Evolutionary conservation across 2,888 invertebrate species (phyloP).

Genomic region (Epirrhoe tristata): DNA sequence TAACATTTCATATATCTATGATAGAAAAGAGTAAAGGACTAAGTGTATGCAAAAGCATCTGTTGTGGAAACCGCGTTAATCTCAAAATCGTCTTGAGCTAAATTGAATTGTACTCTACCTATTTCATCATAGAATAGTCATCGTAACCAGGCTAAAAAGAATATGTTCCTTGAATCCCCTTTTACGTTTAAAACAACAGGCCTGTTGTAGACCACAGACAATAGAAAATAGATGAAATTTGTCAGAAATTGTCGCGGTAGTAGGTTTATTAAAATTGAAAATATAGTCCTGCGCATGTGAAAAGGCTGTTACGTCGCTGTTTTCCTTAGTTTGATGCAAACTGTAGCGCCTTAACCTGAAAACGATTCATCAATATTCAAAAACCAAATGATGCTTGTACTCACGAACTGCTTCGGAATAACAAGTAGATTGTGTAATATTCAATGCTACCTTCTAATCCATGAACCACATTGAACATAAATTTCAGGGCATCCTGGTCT

Average conservation of each 20-base stretch:
- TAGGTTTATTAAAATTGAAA: neutral
- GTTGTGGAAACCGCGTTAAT: too few relatives aligned
- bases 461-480: neutral
- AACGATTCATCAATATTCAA: slow-evolving; percentile 51
- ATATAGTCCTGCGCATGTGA: neutral
- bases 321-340: slow-evolving; percentile 29
- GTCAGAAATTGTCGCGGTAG: too few relatives aligned
- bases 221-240: too few relatives aligned
- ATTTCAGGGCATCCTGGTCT: neutral
- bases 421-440: slow-evolving; percentile 23
- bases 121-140: too few relatives aligned
- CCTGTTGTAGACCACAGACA: too few relatives aligned
- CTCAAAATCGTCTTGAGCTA: too few relatives aligned
- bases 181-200: too few relatives aligned
- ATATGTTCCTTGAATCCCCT: too few relatives aligned
- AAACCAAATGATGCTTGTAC: slow-evolving; percentile 37
- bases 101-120: too few relatives aligned
- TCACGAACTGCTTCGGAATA: slow-evolving; percentile 45
- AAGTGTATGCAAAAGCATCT: too few relatives aligned
- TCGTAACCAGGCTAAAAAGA: too few relatives aligned
- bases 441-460: neutral
- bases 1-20: neutral
- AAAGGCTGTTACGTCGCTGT: slow-evolving; percentile 13
- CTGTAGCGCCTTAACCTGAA: slow-evolving; percentile 44
- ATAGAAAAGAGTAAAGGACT: too few relatives aligned